Percentiles rank a stretch among this genome's conserved stretches.
Evolutionary conservation across 2,797 vertebrate genomes (phyloP).

Genomic region (Hylomyscus alleni): DNA sequence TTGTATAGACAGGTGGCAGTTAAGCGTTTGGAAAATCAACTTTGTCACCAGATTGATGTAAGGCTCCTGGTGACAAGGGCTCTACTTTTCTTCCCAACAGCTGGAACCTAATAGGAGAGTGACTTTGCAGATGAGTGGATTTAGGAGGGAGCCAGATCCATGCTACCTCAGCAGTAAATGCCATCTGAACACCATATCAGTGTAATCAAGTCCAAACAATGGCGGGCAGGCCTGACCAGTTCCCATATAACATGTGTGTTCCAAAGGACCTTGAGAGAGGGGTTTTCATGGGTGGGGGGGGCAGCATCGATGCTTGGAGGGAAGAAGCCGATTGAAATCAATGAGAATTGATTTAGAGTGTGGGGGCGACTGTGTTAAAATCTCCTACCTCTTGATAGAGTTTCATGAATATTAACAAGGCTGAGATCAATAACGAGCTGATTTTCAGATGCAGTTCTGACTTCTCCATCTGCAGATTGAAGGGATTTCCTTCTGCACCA

Average conservation of each 20-base stretch:
- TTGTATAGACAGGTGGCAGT: background rate
- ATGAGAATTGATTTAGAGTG: slow-evolving; percentile 96
- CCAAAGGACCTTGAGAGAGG: slow-evolving; percentile 92
- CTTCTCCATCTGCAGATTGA: slow-evolving; percentile 89
- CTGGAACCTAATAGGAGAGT: background rate
- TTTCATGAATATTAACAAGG: slow-evolving; percentile 98
- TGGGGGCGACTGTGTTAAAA: slow-evolving; percentile 90
- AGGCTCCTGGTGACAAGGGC: background rate
- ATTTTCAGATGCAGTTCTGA: slow-evolving; percentile 90
- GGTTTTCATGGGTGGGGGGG: slow-evolving; percentile 89
- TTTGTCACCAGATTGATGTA: background rate
- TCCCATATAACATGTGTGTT: slow-evolving; percentile 89
- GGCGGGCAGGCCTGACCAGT: slow-evolving; percentile 78
- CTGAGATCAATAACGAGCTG: slow-evolving; percentile 92
- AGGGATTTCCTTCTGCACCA: slow-evolving; percentile 71
- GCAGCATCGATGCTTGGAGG: slow-evolving; percentile 89
- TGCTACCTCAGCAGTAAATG: background rate
- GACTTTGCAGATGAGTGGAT: background rate
- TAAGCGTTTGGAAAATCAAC: slow-evolving; percentile 37
- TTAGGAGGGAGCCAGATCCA: background rate
- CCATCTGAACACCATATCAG: background rate
- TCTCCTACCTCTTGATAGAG: slow-evolving; percentile 94
- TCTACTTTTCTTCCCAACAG: background rate
- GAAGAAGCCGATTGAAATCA: slow-evolving; percentile 95
- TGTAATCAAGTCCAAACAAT: background rate